phyloP scores from a whole-genome alignment of 2,888 invertebrate species.

The Limenitis arthemis region DNA sequence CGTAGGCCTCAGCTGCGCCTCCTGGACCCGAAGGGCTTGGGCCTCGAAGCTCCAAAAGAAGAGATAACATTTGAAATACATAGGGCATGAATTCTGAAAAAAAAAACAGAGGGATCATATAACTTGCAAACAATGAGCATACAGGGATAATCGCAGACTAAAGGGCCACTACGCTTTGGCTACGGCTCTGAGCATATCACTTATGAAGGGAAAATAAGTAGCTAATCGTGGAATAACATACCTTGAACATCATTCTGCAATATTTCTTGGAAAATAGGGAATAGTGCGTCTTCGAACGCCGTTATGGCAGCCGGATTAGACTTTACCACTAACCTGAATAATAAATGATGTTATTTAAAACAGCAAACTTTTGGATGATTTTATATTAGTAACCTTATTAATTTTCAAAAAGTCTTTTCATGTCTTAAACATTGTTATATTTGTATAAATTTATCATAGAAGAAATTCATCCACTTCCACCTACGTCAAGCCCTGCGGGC shows the following conservation, averaged over 20 bases:
- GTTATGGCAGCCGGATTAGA: slow-evolving; percentile 83
- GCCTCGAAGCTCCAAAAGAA: slow-evolving; percentile 85
- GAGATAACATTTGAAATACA: slow-evolving; percentile 96
- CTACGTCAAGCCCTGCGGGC: too few species aligned
- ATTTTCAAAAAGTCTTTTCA: too few species aligned
- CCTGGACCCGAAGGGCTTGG: slow-evolving; percentile 37
- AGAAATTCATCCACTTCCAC: too few species aligned
- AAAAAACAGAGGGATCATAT: slow-evolving; percentile 20
- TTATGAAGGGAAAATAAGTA: too few species aligned
- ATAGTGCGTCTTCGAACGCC: slow-evolving; percentile 92
- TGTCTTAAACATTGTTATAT: too few species aligned
- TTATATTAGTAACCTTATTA: too few species aligned
- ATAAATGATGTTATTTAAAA: neutral
- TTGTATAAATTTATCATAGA: too few species aligned
- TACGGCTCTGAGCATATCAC: too few species aligned
- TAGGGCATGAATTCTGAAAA: slow-evolving; percentile 95
- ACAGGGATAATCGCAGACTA: too few species aligned
- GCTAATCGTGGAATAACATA: slow-evolving; percentile 34
- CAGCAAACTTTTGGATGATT: neutral
- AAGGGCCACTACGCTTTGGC: too few species aligned
- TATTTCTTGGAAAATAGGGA: slow-evolving; percentile 96
- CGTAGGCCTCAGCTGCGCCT: slow-evolving; percentile 84
- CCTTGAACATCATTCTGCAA: slow-evolving; percentile 94
- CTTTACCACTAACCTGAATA: slow-evolving; percentile 84
- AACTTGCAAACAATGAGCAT: too few species aligned